Percentiles rank a stretch among this genome's conserved stretches.
phyloP scores from a whole-genome alignment of 2,797 vertebrate species.

The Limosa lapponica region DNA sequence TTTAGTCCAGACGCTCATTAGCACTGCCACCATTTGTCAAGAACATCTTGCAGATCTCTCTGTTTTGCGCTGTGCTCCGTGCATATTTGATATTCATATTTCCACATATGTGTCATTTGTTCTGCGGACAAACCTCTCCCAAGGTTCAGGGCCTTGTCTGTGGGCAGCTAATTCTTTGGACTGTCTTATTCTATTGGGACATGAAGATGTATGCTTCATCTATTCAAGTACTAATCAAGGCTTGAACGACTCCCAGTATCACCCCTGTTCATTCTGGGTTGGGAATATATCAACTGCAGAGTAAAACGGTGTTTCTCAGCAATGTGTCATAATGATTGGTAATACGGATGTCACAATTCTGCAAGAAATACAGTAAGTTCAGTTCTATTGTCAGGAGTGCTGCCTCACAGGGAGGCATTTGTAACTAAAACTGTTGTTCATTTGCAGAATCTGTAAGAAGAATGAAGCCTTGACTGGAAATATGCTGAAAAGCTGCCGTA shows the following conservation, averaged over 20 bases:
- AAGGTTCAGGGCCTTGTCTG: neutral
- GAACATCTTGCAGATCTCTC: neutral
- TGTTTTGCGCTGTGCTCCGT: fast-evolving
- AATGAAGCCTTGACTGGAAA: constrained; percentile 66
- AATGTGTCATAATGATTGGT: constrained; percentile 67
- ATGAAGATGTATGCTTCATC: neutral
- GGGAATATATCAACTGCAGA: constrained; percentile 40
- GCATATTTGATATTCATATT: neutral
- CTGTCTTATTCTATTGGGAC: neutral
- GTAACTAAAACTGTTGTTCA: constrained; percentile 73
- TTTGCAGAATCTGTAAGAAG: constrained; percentile 66
- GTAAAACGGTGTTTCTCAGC: constrained; percentile 59
- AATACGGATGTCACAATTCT: constrained; percentile 37
- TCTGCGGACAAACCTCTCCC: neutral
- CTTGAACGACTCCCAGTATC: constrained; percentile 33
- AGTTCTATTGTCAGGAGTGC: constrained; percentile 40
- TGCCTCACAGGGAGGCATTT: constrained; percentile 75
- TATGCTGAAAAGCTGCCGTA: constrained; percentile 57
- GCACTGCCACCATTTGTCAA: neutral
- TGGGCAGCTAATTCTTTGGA: neutral
- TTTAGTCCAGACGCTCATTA: neutral
- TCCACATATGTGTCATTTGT: neutral
- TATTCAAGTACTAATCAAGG: constrained; percentile 51
- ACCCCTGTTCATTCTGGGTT: constrained; percentile 13
- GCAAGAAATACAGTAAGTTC: constrained; percentile 64